Base-by-base conservation (phyloP, 2,797 vertebrate genomes). In the Cyprinella venusta region DNA sequence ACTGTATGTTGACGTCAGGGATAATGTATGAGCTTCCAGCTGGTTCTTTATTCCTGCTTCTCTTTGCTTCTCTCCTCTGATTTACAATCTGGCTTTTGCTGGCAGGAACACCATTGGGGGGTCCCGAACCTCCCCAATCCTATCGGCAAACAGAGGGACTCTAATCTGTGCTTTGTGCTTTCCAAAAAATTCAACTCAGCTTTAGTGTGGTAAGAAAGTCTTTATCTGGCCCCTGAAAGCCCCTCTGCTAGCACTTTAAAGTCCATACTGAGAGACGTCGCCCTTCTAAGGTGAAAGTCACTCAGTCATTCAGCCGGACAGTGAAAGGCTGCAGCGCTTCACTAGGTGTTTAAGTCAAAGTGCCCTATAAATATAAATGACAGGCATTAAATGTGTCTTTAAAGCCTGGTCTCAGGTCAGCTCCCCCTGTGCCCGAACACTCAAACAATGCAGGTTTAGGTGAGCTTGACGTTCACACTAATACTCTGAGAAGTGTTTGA, bases 121-220 rank as follows among this genome's bases (percentile, higher is more conserved):
- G 90, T 90, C 88, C 90, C 86, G 91, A 94, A 92, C 83, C 69
- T 45, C 90, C 84, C 90, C 92, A 88, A 94, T 94, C 93, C 93
- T 90, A 93, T 93, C 90, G 85, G 92, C 94, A 95, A 95, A 95
- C 93, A 95, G 91, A 92, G 89, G 93, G 91, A 92, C 91, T 93
- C 84, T 94, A 94, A 95, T 94, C 94, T 94, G 90, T 77, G 91
- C 88, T 92, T 93, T 94, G 90, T 92, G 89, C 79, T 33, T 64
- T 72, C 84, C 76, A 89, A 86, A 48, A 48, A 90, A 94, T 93
- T 92, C 90, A 86, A 91, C 90, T 9, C 67, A 42, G 77, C 67
- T 74, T 85, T 79, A 45, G 83, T 63, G 72, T 56, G 4, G 67
- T 83, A 78, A 69, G 50, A 65, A 80, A 86, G 45, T 80, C 59